A percentile compares a stretch with the other conserved stretches of the same genome.
Conservation (phyloP, 2,113 vertebrate species). For the Nyctereutes procyonoides region DNA sequence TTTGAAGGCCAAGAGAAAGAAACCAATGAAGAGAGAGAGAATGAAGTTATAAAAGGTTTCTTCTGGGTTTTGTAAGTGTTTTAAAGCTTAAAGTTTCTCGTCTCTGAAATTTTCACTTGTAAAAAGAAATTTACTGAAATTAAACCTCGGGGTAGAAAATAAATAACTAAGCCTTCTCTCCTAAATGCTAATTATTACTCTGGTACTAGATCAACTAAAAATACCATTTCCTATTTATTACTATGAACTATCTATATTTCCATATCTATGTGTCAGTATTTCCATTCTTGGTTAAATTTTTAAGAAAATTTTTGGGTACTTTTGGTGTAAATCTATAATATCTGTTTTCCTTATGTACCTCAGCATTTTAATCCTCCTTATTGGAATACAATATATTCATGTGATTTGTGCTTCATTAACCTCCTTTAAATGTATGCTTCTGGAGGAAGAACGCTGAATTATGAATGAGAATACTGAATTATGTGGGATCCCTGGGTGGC, state of each 20-base stretch:
- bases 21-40: not conserved
- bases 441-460: not conserved
- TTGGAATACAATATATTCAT: not conserved
- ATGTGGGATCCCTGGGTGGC: not conserved
- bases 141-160: not conserved
- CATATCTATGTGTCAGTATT: not conserved
- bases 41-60: not conserved
- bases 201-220: not conserved
- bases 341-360: not conserved
- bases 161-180: not conserved
- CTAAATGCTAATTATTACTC: not conserved
- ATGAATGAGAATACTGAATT: conserved; percentile 24
- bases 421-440: not conserved
- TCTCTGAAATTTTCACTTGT: conserved; percentile 11
- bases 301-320: not conserved
- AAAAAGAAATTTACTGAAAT: conserved; percentile 34
- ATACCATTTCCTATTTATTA: not conserved
- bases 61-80: not conserved
- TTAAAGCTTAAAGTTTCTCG: conserved; percentile 17
- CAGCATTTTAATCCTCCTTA: not conserved
- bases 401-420: not conserved
- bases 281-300: not conserved
- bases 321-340: not conserved
- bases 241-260: not conserved
- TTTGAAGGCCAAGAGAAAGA: conserved; percentile 11